Evolutionary conservation across 2,888 invertebrate genomes (phyloP).

Genomic region (Pammene aurita): DNA sequence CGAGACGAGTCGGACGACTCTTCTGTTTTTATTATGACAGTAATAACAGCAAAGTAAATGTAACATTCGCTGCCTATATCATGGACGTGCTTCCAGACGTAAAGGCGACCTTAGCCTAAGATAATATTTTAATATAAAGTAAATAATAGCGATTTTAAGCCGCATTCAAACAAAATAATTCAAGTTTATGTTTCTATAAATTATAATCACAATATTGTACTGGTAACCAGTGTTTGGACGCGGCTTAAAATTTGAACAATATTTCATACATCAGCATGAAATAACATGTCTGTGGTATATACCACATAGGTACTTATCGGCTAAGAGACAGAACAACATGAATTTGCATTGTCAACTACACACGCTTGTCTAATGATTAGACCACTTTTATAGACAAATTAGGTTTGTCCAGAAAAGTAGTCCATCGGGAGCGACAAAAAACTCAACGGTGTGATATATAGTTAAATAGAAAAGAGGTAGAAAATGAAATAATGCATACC

Average conservation of each 20-base stretch:
- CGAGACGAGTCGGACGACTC: no score
- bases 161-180: constrained; percentile 16
- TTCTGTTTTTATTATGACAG: constrained; percentile 20
- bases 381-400: no score
- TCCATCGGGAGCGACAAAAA: no score
- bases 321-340: constrained; percentile 63
- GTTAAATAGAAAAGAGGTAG: background rate
- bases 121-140: constrained; percentile 74
- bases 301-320: constrained; percentile 47
- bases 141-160: constrained; percentile 47
- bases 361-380: constrained; percentile 14
- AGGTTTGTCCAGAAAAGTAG: background rate
- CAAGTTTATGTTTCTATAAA: background rate
- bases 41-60: constrained; percentile 55
- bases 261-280: constrained; percentile 6
- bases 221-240: constrained; percentile 11
- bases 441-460: no score
- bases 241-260: constrained; percentile 17
- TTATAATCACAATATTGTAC: background rate
- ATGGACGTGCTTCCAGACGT: constrained; percentile 66
- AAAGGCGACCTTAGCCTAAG: constrained; percentile 70
- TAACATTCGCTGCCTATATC: constrained; percentile 63
- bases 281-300: constrained; percentile 27
- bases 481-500: background rate
- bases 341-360: constrained; percentile 44